phyloP scores from a whole-genome alignment of 2,797 vertebrate genomes.

The Ctenosaura bakeri region DNA sequence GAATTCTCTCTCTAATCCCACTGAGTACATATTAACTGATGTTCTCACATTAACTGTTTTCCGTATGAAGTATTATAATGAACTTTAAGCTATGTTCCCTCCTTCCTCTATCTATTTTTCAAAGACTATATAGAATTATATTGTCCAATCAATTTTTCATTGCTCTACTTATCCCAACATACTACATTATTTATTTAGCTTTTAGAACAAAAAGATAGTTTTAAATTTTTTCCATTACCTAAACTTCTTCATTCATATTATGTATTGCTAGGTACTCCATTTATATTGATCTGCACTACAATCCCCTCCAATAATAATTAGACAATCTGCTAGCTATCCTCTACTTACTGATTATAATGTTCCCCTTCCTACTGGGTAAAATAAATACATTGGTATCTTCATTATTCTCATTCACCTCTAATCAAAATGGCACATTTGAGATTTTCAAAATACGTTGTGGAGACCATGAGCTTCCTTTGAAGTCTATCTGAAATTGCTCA shows the following conservation, averaged over 20 bases:
- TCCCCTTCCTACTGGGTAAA: not conserved
- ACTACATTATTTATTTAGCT: slow-evolving; percentile 30
- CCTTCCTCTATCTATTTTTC: slow-evolving; percentile 19
- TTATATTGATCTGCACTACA: slow-evolving; percentile 21
- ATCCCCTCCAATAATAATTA: slow-evolving; percentile 19
- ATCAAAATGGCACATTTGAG: not conserved
- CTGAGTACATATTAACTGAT: not conserved
- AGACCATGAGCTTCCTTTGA: not conserved
- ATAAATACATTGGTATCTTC: not conserved
- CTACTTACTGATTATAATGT: not conserved
- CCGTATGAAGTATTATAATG: slow-evolving; percentile 18
- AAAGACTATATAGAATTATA: not conserved
- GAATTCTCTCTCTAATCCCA: not conserved
- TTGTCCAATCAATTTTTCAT: not conserved
- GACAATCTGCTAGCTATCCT: not conserved
- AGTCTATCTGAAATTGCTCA: not conserved
- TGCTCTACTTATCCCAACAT: not conserved
- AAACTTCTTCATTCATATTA: not conserved
- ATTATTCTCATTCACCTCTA: not conserved
- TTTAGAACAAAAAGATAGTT: not conserved
- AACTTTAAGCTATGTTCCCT: slow-evolving; percentile 17
- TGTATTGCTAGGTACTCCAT: not conserved
- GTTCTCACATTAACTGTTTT: not conserved
- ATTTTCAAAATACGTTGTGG: not conserved
- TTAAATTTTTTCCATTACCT: slow-evolving; percentile 3